Conservation (phyloP, 2,888 invertebrate species). For the Euzophera pinguis region DNA sequence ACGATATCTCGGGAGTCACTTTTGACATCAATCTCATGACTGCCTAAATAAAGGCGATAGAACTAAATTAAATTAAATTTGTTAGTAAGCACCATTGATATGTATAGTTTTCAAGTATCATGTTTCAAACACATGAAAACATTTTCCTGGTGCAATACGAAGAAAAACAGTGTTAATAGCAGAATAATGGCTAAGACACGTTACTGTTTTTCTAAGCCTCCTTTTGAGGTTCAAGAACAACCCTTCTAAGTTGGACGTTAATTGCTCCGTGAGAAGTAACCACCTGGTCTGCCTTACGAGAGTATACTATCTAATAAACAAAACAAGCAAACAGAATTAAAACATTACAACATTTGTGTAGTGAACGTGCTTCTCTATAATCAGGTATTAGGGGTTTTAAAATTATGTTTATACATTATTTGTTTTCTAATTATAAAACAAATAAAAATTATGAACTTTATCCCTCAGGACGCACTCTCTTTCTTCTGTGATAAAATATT, state of each 20-base stretch:
- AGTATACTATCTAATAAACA: slow-evolving; percentile 56
- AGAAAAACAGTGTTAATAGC: slow-evolving; percentile 37
- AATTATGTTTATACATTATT: no score
- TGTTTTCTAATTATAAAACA: no score
- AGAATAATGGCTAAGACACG: slow-evolving; percentile 45
- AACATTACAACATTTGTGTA: slow-evolving; percentile 40
- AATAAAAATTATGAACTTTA: no score
- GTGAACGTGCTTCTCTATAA: slow-evolving; percentile 28
- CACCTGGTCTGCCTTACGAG: slow-evolving; percentile 54
- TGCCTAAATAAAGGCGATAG: no score
- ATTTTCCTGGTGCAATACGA: slow-evolving; percentile 10
- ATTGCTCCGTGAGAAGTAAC: slow-evolving; percentile 69
- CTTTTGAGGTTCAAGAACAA: slow-evolving; percentile 60
- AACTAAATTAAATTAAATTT: no score
- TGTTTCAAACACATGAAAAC: not conserved
- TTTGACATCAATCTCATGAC: no score
- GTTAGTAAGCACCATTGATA: no score
- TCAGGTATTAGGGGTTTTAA: slow-evolving; percentile 12
- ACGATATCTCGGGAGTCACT: no score
- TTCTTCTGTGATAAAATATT: no score
- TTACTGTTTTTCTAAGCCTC: slow-evolving; percentile 51
- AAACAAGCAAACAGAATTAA: slow-evolving; percentile 55
- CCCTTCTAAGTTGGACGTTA: slow-evolving; percentile 65
- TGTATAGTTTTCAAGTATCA: no score
- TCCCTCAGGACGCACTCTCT: no score